Conservation (phyloP, 2,113 vertebrate species). For the Chaetodon trifascialis region DNA sequence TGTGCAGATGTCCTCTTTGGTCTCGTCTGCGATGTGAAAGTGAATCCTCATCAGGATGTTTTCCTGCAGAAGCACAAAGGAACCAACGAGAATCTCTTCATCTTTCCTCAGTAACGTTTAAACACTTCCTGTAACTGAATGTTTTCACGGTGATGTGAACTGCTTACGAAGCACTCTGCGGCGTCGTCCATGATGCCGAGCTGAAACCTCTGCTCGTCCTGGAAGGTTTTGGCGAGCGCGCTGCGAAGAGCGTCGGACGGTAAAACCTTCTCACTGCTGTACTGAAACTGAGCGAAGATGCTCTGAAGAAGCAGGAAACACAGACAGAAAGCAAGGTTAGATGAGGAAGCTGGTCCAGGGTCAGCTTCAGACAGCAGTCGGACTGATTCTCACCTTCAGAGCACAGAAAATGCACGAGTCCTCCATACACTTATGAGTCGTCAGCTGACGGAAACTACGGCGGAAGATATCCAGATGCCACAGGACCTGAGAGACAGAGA, state of each 20-base stretch:
- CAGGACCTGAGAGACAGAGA: conserved; percentile 88
- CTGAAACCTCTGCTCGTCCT: conserved; percentile 96
- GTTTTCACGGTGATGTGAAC: neutral
- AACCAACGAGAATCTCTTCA: neutral
- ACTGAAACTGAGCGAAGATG: conserved; percentile 98
- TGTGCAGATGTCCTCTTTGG: conserved; percentile 96
- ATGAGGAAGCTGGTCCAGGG: neutral
- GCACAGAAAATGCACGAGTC: conserved; percentile 99
- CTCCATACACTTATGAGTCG: conserved; percentile 94
- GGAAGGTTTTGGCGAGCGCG: conserved; percentile 96
- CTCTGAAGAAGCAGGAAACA: conserved; percentile 78
- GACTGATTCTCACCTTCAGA: conserved; percentile 89
- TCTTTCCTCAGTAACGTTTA: neutral
- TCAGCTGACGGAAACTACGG: conserved; percentile 95
- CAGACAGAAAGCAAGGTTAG: conserved; percentile 15
- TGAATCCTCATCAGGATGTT: conserved; percentile 97
- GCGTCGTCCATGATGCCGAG: conserved; percentile 98
- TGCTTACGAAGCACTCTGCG: conserved; percentile 95
- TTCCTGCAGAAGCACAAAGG: conserved; percentile 82
- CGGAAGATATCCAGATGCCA: conserved; percentile 99
- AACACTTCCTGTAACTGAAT: neutral
- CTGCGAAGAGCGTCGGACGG: conserved; percentile 94
- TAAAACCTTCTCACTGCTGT: conserved; percentile 95
- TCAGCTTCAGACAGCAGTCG: neutral
- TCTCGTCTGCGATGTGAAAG: conserved; percentile 97